These are phyloP conservation scores for Xerus inauris DNA, from an alignment of 2,113 vertebrate genomes.

Conservation along the genomic window DNA sequence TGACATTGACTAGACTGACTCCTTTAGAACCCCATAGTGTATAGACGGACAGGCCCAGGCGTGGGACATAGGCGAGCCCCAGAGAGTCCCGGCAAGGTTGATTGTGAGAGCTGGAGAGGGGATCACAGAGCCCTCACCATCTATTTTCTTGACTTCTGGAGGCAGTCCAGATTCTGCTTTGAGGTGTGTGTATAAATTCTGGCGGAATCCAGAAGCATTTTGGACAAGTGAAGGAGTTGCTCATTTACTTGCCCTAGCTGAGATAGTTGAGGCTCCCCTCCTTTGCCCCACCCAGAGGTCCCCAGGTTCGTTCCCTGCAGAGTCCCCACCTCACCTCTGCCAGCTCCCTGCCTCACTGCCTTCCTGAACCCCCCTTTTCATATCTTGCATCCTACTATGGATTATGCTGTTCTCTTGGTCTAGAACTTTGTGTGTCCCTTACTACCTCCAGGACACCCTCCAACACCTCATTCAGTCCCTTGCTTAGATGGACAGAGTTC, in stretches of 20 bases:
- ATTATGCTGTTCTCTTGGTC: background rate
- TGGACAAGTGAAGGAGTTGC: background rate
- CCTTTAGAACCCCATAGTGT: background rate
- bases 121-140: background rate
- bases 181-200: background rate
- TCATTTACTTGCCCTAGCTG: background rate
- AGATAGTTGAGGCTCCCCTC: background rate
- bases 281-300: background rate
- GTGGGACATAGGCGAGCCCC: background rate
- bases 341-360: background rate
- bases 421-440: background rate
- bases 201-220: background rate
- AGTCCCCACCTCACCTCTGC: background rate
- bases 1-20: background rate
- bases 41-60: background rate
- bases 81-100: background rate
- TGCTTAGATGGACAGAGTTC: background rate
- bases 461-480: background rate
- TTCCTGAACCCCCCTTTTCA: background rate
- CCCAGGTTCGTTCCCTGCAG: background rate
- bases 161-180: background rate
- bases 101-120: background rate
- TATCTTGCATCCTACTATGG: background rate
- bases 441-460: background rate
- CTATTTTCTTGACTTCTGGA: fast-evolving